Evolutionary conservation across 2,888 invertebrate genomes (phyloP).

Genomic region (Iphiclides podalirius): DNA sequence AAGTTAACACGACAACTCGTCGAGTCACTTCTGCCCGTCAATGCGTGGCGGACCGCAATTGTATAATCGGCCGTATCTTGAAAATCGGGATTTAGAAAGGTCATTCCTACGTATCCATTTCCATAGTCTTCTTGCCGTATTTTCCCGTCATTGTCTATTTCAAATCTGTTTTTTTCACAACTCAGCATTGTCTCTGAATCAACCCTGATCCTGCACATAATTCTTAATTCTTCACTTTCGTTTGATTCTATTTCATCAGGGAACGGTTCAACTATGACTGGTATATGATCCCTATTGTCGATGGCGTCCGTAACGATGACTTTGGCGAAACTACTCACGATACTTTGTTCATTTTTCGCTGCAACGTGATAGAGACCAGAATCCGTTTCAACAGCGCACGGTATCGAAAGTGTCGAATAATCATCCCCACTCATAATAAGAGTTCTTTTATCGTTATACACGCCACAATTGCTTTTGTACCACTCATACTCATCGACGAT

Average conservation of each 20-base stretch:
- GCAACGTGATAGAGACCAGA: constrained; percentile 39
- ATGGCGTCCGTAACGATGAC: constrained; percentile 31
- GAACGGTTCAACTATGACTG: constrained; percentile 33
- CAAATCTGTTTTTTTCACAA: constrained; percentile 26
- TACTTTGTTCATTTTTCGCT: constrained; percentile 27
- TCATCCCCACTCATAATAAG: constrained; percentile 25
- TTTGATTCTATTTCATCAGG: constrained; percentile 34
- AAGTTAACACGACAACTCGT: constrained; percentile 30
- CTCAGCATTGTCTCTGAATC: constrained; percentile 32
- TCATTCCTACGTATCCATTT: constrained; percentile 34
- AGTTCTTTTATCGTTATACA: constrained; percentile 28
- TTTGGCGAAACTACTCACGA: constrained; percentile 35
- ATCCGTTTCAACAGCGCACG: constrained; percentile 32
- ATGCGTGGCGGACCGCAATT: constrained; percentile 24
- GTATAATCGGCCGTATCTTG: constrained; percentile 32
- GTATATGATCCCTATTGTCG: constrained; percentile 17
- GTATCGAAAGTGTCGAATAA: constrained; percentile 29
- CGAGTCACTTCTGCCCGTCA: constrained; percentile 21
- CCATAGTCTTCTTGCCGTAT: constrained; percentile 36
- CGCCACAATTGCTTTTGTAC: constrained; percentile 35
- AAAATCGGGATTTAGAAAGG: constrained; percentile 22
- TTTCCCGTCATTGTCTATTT: no score
- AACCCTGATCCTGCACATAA: constrained; percentile 32
- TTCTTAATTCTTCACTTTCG: constrained; percentile 33
- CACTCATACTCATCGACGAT: constrained; percentile 28